Conservation (phyloP, 2,888 invertebrate genomes). For the Leptopterna dolabrata region DNA sequence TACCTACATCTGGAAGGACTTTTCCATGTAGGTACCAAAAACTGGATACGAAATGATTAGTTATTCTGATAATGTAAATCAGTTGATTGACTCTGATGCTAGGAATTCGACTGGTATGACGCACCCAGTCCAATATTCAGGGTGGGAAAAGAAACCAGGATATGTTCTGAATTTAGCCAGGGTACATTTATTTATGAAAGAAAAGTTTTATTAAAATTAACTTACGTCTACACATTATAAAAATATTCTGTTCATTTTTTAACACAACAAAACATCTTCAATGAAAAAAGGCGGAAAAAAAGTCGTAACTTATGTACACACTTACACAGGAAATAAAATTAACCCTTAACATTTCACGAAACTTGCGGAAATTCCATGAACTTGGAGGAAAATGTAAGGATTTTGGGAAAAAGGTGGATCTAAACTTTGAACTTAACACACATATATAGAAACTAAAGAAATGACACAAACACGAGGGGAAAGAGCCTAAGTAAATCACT, state of each 20-base stretch:
- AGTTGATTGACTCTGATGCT: too few species aligned
- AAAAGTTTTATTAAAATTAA: not conserved
- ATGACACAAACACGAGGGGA: not conserved
- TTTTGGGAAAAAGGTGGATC: too few species aligned
- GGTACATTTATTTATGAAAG: not conserved
- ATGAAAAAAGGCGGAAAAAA: not conserved
- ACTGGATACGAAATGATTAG: too few species aligned
- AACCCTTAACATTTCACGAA: not conserved
- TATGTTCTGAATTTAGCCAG: too few species aligned
- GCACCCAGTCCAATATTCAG: too few species aligned
- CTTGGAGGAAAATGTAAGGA: too few species aligned
- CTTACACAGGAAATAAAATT: not conserved
- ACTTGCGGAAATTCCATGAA: too few species aligned
- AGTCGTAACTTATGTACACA: not conserved
- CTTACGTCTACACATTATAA: constrained; percentile 2
- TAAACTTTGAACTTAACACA: not conserved
- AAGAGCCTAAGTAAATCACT: not conserved
- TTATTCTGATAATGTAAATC: too few species aligned
- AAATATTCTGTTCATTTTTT: not conserved
- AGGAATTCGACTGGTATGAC: too few species aligned
- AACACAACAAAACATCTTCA: not conserved
- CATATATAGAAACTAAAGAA: not conserved
- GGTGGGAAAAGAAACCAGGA: too few species aligned
- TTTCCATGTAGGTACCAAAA: too few species aligned
- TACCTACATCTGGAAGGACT: too few species aligned